Percentiles rank a stretch among this genome's conserved stretches.
Evolutionary conservation across 1,140 invertebrate genomes (phyloP).

Genomic region (Drosophila kanapiae): DNA sequence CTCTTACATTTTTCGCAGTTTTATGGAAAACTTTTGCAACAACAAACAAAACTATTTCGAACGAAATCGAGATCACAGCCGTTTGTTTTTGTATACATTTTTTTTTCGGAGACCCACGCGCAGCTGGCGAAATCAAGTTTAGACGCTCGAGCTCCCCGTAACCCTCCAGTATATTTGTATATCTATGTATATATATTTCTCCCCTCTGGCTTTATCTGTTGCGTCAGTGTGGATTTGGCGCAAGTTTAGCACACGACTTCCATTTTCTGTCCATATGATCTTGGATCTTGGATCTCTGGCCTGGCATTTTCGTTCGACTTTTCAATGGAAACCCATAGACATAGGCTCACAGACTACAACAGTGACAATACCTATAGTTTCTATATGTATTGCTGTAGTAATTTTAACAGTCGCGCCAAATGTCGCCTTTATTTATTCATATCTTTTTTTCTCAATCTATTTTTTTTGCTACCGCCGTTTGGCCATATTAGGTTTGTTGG

Average conservation of each 20-base stretch:
- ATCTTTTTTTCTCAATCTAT: conserved; percentile 5
- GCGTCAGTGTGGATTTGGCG: conserved; percentile 48
- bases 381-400: conserved; percentile 14
- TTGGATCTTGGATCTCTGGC: conserved; percentile 33
- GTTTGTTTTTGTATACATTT: conserved; percentile 22
- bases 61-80: conserved; percentile 40
- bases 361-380: conserved; percentile 14
- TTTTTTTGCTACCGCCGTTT: conserved; percentile 17
- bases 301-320: conserved; percentile 37
- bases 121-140: conserved; percentile 65
- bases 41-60: conserved; percentile 33
- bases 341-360: background rate
- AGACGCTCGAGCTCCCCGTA: conserved; percentile 5
- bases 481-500: conserved; percentile 45
- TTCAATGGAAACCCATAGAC: conserved; percentile 49
- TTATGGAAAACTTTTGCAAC: conserved; percentile 53
- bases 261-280: conserved; percentile 38
- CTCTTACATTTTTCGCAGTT: conserved; percentile 38
- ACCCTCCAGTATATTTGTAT: background rate
- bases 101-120: conserved; percentile 53
- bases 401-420: conserved; percentile 43
- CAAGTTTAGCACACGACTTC: conserved; percentile 54
- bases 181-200: conserved; percentile 3
- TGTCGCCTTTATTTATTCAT: conserved; percentile 53
- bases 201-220: conserved; percentile 23